phyloP scores from a whole-genome alignment of 2,797 vertebrate genomes.

The Anniella stebbinsi region DNA sequence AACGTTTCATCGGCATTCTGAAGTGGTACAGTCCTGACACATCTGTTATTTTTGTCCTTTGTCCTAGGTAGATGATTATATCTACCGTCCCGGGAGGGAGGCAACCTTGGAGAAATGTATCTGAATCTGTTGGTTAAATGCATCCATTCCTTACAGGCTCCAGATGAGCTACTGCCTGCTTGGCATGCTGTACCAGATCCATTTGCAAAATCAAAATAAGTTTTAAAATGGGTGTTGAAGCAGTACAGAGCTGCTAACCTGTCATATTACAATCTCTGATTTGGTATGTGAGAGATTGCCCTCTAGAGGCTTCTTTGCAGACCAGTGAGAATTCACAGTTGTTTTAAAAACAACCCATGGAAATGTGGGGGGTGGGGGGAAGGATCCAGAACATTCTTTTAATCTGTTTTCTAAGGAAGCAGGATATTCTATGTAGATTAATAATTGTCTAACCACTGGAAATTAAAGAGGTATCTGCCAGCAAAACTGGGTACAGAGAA shows the following conservation, averaged over 20 bases:
- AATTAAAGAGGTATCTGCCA: constrained; percentile 27
- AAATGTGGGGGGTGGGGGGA: no score
- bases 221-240: not conserved
- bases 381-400: not conserved
- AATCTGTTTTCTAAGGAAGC: constrained; percentile 37
- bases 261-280: not conserved
- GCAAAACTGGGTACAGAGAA: constrained; percentile 7
- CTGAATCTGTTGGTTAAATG: not conserved
- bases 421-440: constrained; percentile 39
- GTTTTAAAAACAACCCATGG: constrained; percentile 33
- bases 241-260: not conserved
- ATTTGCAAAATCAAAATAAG: not conserved
- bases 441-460: constrained; percentile 2
- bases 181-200: not conserved
- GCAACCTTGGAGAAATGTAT: not conserved
- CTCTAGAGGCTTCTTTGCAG: constrained; percentile 17
- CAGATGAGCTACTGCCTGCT: not conserved
- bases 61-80: no score
- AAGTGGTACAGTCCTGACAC: not conserved
- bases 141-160: not conserved
- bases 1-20: not conserved
- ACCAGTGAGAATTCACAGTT: constrained; percentile 24
- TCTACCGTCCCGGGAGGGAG: not conserved
- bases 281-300: constrained; percentile 29
- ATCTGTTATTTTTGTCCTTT: not conserved